Conservation (phyloP, 23 tunicate genomes). For the Ciona savignyi region DNA sequence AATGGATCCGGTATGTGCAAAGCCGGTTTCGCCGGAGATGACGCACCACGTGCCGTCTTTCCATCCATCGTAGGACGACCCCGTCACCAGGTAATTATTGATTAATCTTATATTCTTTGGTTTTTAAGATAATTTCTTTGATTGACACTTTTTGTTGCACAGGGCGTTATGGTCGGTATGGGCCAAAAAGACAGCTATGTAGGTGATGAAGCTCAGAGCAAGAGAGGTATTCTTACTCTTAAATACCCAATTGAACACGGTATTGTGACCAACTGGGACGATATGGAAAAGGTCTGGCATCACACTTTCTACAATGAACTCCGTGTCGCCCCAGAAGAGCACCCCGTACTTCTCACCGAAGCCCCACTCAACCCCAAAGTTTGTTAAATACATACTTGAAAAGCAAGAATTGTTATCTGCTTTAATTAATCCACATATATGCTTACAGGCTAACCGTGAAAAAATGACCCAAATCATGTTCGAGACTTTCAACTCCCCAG, state of each 20-base stretch:
- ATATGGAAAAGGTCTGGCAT: neutral
- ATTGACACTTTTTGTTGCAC: too few species aligned
- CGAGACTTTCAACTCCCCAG: neutral
- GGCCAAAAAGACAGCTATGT: neutral
- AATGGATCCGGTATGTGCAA: conserved; percentile 1
- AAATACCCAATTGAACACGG: neutral
- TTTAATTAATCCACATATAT: too few species aligned
- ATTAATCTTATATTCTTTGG: too few species aligned
- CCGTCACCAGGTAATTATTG: neutral
- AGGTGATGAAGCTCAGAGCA: neutral
- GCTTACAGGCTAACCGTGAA: neutral
- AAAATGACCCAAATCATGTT: neutral
- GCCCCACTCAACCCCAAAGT: conserved; percentile 3
- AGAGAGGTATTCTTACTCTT: neutral
- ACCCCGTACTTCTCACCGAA: neutral
- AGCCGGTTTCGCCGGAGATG: neutral
- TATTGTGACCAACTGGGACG: neutral
- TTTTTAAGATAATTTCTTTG: too few species aligned
- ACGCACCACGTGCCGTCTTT: conserved; percentile 1
- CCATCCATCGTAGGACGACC: neutral
- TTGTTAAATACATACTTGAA: too few species aligned
- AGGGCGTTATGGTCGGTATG: conserved; percentile 1
- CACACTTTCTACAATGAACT: neutral
- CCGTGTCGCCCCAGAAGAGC: conserved; percentile 1
- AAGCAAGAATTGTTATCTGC: too few species aligned